Evolutionary conservation across 2,797 vertebrate genomes (phyloP), one percentile per base, ranked within the genome.

Genomic region (Megalops cyprinoides): DNA sequence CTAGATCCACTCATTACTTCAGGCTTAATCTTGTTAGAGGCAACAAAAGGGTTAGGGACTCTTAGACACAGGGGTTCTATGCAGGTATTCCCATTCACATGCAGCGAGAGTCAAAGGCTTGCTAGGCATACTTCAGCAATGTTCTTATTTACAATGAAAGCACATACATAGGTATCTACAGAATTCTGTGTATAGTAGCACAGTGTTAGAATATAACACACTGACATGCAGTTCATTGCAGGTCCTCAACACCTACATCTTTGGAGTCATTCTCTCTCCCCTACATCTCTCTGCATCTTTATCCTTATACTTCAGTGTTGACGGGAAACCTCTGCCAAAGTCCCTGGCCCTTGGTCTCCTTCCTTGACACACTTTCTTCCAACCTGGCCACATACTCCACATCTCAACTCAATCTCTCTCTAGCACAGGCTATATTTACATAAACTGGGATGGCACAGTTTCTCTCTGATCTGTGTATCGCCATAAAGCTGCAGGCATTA

Each of bases 21-120:
- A 67, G 46, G 25, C 62, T 28, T 60, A 69, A 79, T 65, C 62
- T 28, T 62, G 46, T 79, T 69, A 51, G 3, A 49, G 62, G 62
- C 14, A 37, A 37, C 62, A 37, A 10, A 37, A 65, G 62, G 62
- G 62, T 37, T 37, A 37, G 31, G 4, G 62, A 10, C 14, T 34
- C 62, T 34, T 34, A 65, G 31, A 60, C 31, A 60, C n/a, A 28
- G 25, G 37, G 62, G 62, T 14, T 65, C 31, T 7, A 4, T 37
- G 62, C 65, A 62, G 58, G 25, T 62, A 31, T 28, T 12, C 58
- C 58, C 58, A 28, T 2, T 62, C 15, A 34, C 14, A 14, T 28
- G 58, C 10, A 14, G 58, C 28, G 58, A 37, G 62, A 65, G n/a
- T n/a, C n/a, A n/a, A n/a, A n/a, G 31, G 31, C 62, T 15, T 37